phyloP scores from a whole-genome alignment of 2,888 invertebrate species.

The Camponotus fellah region DNA sequence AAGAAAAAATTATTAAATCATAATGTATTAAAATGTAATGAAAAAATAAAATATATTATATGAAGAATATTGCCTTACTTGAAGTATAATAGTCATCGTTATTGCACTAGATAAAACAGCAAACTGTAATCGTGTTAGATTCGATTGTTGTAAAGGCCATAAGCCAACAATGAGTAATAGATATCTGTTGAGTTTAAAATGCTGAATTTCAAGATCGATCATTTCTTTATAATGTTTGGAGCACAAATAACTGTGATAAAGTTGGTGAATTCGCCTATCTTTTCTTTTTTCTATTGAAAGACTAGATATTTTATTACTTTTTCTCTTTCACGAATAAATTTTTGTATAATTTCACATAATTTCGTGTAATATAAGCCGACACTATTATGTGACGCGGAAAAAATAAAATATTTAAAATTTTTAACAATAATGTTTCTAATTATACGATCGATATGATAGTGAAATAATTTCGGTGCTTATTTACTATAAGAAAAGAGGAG shows the following conservation, averaged over 20 bases:
- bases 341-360: neutral
- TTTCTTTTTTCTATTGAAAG: neutral
- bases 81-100: neutral
- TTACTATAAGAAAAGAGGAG: too few species aligned
- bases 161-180: neutral
- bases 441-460: too few species aligned
- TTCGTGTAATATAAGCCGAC: too few species aligned
- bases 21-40: too few species aligned
- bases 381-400: too few species aligned
- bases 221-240: neutral
- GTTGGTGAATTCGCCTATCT: neutral
- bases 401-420: too few species aligned
- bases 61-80: neutral
- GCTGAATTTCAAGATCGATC: neutral
- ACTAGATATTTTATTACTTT: too few species aligned
- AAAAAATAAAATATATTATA: too few species aligned
- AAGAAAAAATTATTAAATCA: too few species aligned
- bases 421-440: too few species aligned
- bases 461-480: too few species aligned
- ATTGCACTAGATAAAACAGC: neutral
- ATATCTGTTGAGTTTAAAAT: constrained; percentile 1
- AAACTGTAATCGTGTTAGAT: constrained; percentile 10
- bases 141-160: constrained; percentile 24
- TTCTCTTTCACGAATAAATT: neutral
- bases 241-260: neutral